Percentiles rank a stretch among this genome's conserved stretches.
These are phyloP conservation scores for Columba janthina DNA, from an alignment of 2,113 vertebrate genomes.

Conservation along the genomic window DNA sequence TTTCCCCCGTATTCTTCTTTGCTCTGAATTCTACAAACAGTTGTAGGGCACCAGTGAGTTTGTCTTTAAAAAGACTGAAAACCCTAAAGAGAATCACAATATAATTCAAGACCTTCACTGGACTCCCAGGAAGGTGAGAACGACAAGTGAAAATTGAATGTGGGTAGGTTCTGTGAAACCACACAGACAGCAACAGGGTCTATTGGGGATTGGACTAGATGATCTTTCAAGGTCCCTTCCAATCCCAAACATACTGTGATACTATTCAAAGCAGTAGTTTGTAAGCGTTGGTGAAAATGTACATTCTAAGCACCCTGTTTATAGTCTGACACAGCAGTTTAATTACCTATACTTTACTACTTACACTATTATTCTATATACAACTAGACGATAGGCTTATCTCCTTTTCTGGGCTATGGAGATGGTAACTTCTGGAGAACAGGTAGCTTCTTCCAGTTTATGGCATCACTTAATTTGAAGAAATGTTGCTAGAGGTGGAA, in stretches of 20 bases:
- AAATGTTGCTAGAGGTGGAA: background rate
- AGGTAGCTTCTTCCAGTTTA: background rate
- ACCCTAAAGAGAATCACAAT: background rate
- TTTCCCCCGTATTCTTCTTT: background rate
- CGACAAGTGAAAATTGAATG: background rate
- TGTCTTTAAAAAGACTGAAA: background rate
- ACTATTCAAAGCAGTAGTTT: background rate
- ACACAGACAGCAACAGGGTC: background rate
- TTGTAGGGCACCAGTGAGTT: background rate
- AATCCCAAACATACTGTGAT: too few species aligned
- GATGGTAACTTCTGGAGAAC: background rate
- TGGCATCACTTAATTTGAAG: background rate
- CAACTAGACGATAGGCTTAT: background rate
- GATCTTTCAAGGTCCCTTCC: too few species aligned
- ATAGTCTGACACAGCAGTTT: background rate
- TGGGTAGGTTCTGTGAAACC: background rate
- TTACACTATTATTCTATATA: background rate
- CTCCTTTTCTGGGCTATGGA: background rate
- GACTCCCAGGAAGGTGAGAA: background rate
- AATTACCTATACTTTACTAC: background rate
- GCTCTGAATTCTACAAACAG: background rate
- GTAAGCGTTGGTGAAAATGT: background rate
- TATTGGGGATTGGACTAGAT: too few species aligned
- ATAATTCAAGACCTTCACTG: background rate
- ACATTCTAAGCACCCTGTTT: background rate